These are phyloP conservation scores for Anas platyrhynchos DNA, from an alignment of 2,113 vertebrate genomes.

Conservation along the genomic window DNA sequence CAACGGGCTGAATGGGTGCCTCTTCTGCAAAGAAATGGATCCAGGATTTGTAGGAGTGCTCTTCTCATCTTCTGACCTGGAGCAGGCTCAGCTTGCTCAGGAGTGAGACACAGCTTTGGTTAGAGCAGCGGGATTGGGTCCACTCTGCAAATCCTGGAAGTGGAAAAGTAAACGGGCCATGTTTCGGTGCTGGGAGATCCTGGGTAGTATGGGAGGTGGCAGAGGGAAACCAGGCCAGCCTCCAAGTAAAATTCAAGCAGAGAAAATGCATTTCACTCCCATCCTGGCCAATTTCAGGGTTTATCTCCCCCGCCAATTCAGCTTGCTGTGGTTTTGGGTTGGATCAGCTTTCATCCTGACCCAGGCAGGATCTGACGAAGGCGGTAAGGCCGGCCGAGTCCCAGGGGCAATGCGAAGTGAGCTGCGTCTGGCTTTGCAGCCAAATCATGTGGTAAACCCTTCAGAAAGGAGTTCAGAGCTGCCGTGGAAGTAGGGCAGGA, in stretches of 20 bases:
- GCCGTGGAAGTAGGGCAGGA: neutral
- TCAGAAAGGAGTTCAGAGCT: neutral
- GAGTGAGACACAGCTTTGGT: neutral
- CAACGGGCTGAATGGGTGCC: neutral
- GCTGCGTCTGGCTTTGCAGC: conserved; percentile 2
- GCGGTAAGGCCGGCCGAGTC: neutral
- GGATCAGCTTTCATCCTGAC: conserved; percentile 20
- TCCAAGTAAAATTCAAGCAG: neutral
- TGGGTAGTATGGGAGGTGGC: neutral
- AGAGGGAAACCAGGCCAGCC: neutral
- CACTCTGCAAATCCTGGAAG: neutral
- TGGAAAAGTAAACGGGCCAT: neutral
- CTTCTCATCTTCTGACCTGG: neutral
- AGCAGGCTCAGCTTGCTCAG: neutral
- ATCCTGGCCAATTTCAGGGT: neutral
- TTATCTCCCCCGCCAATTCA: neutral
- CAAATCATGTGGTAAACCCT: neutral
- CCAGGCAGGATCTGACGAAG: neutral
- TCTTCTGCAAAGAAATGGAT: neutral
- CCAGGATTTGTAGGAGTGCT: neutral
- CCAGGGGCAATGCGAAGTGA: neutral
- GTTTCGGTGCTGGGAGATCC: neutral
- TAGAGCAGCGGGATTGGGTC: conserved; percentile 13
- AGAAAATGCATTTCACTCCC: neutral
- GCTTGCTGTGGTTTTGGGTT: neutral